Conservation (phyloP, 2,797 vertebrate species). For the Fratercula arctica region DNA sequence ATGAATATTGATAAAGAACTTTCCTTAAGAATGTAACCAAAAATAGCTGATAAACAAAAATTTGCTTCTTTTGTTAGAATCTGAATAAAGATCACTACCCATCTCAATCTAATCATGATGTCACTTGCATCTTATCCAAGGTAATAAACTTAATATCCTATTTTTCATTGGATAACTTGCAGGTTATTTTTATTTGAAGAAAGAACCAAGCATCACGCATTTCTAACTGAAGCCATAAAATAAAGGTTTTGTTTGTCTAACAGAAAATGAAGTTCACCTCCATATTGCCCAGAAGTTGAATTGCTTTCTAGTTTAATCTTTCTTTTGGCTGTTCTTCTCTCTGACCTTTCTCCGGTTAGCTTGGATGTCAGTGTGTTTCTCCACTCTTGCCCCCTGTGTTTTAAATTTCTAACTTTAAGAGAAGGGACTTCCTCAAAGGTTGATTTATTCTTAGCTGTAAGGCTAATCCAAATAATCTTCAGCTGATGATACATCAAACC, state of each 20-base stretch:
- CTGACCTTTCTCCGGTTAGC: background rate
- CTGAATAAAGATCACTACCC: slow-evolving; percentile 12
- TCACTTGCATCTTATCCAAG: slow-evolving; percentile 9
- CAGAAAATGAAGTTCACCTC: background rate
- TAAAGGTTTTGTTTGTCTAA: background rate
- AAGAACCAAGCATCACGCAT: background rate
- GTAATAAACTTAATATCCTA: slow-evolving; percentile 16
- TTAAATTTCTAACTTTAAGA: background rate
- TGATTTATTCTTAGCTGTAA: background rate
- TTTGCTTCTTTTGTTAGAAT: slow-evolving; percentile 29
- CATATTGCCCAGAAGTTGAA: background rate
- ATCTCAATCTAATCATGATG: slow-evolving; percentile 39
- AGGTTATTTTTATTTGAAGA: background rate
- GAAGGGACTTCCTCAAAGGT: background rate
- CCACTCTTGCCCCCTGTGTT: background rate
- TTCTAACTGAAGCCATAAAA: background rate
- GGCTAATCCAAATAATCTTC: background rate
- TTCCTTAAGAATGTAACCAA: background rate
- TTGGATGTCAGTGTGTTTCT: background rate
- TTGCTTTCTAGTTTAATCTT: background rate
- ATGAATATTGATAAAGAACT: background rate
- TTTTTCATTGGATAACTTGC: background rate
- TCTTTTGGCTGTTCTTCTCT: background rate
- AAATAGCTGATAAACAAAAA: slow-evolving; percentile 38
- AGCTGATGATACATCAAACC: background rate